Evolutionary conservation across 2,797 vertebrate species (phyloP).

Genomic region (Clarias laeviceps): DNA sequence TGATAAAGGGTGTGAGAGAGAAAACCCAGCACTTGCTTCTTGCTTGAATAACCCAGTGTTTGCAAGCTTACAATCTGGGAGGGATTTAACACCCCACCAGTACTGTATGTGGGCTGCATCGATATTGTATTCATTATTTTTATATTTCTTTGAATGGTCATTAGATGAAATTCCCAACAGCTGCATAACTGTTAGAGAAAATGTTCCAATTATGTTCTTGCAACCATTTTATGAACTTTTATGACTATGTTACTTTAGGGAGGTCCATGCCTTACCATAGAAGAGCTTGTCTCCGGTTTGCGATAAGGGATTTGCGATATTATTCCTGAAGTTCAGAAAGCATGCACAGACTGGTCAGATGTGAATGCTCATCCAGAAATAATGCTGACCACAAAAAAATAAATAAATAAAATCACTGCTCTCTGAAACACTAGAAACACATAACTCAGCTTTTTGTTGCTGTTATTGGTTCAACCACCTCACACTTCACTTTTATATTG

Average conservation of each 20-base stretch:
- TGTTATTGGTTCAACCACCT: slow-evolving; percentile 16
- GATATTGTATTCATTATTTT: slow-evolving; percentile 4
- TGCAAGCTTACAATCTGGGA: background rate
- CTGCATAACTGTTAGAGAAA: slow-evolving; percentile 29
- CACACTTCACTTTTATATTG: slow-evolving; percentile 22
- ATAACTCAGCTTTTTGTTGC: slow-evolving; percentile 12
- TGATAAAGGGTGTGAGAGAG: slow-evolving; percentile 42
- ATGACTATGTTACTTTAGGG: slow-evolving; percentile 34
- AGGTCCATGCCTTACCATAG: slow-evolving; percentile 5
- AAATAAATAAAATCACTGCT: background rate
- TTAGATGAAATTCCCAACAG: slow-evolving; percentile 27
- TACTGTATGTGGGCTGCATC: background rate
- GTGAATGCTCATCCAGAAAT: background rate
- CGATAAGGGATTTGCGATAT: slow-evolving; percentile 31
- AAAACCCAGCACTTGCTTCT: slow-evolving; percentile 2
- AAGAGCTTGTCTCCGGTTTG: background rate
- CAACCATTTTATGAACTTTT: slow-evolving; percentile 26
- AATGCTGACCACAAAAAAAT: slow-evolving; percentile 9
- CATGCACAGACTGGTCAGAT: background rate
- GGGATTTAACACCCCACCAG: background rate
- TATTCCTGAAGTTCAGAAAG: slow-evolving; percentile 20
- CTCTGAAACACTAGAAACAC: slow-evolving; percentile 16
- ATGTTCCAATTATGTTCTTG: slow-evolving; percentile 24
- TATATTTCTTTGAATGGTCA: background rate
- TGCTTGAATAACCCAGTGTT: slow-evolving; percentile 36